Evolutionary conservation across 92 coral and sea anemone species (phyloP).

Genomic region (Epizoanthus stellaris): DNA sequence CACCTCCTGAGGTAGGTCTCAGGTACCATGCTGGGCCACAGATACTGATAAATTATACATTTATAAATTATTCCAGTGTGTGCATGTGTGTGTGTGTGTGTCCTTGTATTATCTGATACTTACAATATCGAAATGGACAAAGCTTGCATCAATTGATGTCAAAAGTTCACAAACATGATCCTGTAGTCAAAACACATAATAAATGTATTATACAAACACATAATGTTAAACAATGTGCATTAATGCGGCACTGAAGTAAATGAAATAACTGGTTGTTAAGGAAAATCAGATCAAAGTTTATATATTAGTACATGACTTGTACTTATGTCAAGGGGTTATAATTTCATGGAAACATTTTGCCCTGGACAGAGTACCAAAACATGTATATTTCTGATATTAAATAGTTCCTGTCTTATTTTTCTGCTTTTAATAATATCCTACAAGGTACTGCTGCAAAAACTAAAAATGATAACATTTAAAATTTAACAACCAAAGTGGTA

Average conservation of each 20-base stretch:
- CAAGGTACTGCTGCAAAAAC: too few species aligned
- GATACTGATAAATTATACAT: background rate
- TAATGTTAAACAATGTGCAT: background rate
- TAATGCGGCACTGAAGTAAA: background rate
- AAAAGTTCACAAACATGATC: constrained; percentile 94
- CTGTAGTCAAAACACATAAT: constrained; percentile 34
- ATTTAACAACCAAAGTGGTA: too few species aligned
- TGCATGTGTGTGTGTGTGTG: too few species aligned
- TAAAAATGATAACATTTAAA: too few species aligned
- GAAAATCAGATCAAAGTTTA: background rate
- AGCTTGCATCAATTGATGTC: constrained; percentile 98
- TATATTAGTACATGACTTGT: background rate
- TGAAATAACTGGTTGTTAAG: background rate
- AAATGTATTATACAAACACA: background rate
- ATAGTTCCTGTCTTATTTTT: too few species aligned
- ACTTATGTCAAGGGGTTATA: too few species aligned
- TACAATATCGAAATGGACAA: constrained; percentile 98
- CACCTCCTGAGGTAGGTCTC: too few species aligned
- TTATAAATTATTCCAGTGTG: background rate
- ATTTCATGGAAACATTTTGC: too few species aligned
- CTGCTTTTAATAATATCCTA: too few species aligned
- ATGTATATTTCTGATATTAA: too few species aligned
- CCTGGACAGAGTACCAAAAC: too few species aligned
- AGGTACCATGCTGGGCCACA: too few species aligned
- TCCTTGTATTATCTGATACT: constrained; percentile 35